Percentiles rank a stretch among this genome's conserved stretches.
phyloP scores from a whole-genome alignment of 2,797 vertebrate genomes.

The Ficedula albicollis region DNA sequence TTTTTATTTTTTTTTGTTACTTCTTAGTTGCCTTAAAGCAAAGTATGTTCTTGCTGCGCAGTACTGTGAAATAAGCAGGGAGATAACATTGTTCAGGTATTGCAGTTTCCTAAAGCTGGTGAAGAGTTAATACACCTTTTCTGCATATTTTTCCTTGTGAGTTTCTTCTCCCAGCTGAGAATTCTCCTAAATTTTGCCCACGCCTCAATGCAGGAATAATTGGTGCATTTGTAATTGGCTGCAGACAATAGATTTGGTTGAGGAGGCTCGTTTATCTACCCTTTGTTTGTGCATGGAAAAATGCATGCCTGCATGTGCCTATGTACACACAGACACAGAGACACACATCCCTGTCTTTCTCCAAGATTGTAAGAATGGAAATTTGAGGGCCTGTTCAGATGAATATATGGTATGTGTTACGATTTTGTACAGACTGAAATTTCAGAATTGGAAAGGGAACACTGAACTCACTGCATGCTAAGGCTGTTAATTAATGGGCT shows the following conservation, averaged over 20 bases:
- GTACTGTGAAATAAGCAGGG: background rate
- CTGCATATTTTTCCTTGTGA: background rate
- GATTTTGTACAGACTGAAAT: background rate
- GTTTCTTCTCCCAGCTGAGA: slow-evolving; percentile 21
- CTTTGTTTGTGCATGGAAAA: slow-evolving; percentile 47
- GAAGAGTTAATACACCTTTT: background rate
- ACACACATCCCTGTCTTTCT: background rate
- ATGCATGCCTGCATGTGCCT: slow-evolving; percentile 49
- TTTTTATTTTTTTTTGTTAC: background rate
- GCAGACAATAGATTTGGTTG: background rate
- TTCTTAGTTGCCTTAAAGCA: slow-evolving; percentile 33
- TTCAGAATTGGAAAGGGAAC: background rate
- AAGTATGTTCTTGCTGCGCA: background rate
- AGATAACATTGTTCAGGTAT: background rate
- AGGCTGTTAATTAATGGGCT: background rate
- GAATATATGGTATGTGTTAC: background rate
- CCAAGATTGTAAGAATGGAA: background rate
- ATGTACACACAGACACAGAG: background rate
- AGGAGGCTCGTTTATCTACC: slow-evolving; percentile 28
- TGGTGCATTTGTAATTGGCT: slow-evolving; percentile 38
- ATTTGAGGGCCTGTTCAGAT: background rate
- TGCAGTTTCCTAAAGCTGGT: background rate
- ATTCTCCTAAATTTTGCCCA: slow-evolving; percentile 26
- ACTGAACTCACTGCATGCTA: background rate
- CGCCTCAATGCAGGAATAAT: background rate